Evolutionary conservation across 2,113 vertebrate species (phyloP), one percentile per base, ranked within the genome.

Genomic region (Theropithecus gelada): DNA sequence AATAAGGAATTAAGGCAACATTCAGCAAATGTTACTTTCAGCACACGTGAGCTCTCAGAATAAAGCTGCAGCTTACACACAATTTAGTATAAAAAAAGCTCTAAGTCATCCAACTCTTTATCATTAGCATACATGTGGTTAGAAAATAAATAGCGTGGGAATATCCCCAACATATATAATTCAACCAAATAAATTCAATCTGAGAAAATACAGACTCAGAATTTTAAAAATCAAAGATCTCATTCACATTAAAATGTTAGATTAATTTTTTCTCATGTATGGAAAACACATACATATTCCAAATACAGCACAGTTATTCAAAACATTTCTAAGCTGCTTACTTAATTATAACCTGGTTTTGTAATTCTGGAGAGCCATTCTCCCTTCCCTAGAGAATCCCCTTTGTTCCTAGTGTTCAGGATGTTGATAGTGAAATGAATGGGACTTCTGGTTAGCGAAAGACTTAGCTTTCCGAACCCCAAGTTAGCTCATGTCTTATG

Each of bases 141-240:
- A 96, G 8, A 89, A 89, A 97, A 93, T 55, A 85, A 95, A 88
- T 0, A 59, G 13, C 13, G n/a, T 59, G 27, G 27, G 70, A 70
- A 93, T 75, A 86, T 35, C 81, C 59, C 73, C 64, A 43, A 68
- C 43, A 88, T 20, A 90, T 11, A 43, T 61, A 86, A 94, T 52
- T 93, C 5, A 64, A 96, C 89, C 85, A 94, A 96, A 76, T 93
- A 96, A 97, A 97, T 94, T 84, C 50, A 48, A 61, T 70, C 52
- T 93, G 86, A 75, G 81, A 92, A 97, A 96, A 95, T 55, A 90
- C 0, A 76, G 48, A 73, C 66, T 88, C 30, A 70, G 66, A 78
- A 32, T 96, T 96, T 70, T 14, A 75, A 85, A 97, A 96, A 66
- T 96, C 61, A 84, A 91, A 93, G 35, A 83, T 83, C 64, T 92